phyloP scores from a whole-genome alignment of 2,113 vertebrate species.

The Arenaria interpres region DNA sequence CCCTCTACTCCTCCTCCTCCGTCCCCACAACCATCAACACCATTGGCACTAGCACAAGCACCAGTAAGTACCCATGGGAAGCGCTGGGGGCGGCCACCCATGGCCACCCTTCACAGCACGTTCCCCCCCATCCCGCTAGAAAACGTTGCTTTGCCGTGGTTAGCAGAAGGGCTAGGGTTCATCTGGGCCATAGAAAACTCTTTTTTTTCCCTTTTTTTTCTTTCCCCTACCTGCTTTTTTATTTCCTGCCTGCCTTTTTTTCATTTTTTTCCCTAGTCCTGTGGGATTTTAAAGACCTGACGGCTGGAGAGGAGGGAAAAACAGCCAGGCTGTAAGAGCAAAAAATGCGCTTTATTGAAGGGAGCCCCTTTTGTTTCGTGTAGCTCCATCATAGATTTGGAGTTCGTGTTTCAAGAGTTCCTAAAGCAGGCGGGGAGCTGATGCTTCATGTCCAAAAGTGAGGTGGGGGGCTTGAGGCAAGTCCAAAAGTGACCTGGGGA shows the following conservation, averaged over 20 bases:
- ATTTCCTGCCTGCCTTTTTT: neutral
- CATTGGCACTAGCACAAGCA: constrained; percentile 89
- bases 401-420: neutral
- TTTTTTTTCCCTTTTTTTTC: constrained; percentile 72
- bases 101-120: neutral
- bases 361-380: neutral
- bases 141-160: constrained; percentile 76
- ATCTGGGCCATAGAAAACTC: constrained; percentile 70
- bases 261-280: neutral
- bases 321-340: neutral
- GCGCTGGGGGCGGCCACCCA: neutral
- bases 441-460: neutral
- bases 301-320: neutral
- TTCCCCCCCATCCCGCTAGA: neutral
- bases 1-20: constrained; percentile 94
- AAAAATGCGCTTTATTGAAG: accelerated
- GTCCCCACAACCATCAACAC: constrained; percentile 96
- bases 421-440: neutral
- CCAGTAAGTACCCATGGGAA: constrained; percentile 80
- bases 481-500: neutral
- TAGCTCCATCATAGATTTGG: neutral
- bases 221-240: neutral
- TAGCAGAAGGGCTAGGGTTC: constrained; percentile 79
- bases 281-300: too few relatives aligned
- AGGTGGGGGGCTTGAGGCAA: neutral